Conservation (phyloP, 2,888 invertebrate genomes). For the Hedychridium roseum region DNA sequence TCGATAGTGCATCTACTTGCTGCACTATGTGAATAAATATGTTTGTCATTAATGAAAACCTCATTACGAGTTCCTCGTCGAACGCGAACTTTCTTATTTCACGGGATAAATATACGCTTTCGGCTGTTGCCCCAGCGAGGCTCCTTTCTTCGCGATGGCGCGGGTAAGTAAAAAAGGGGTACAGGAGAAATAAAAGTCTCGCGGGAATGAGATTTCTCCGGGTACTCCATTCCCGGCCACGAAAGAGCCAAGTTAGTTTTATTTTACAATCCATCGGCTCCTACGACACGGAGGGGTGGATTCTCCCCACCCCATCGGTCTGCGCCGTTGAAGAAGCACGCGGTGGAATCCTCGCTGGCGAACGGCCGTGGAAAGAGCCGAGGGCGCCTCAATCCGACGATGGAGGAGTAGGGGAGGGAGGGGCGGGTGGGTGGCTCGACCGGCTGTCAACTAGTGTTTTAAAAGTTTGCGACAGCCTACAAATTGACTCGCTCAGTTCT, state of each 20-base stretch:
- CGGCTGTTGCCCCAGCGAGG: constrained; percentile 1
- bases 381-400: no score
- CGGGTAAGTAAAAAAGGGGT: constrained; percentile 19
- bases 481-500: constrained; percentile 65
- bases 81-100: constrained; percentile 27
- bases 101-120: constrained; percentile 14
- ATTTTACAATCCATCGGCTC: constrained; percentile 64
- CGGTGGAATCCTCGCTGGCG: no score
- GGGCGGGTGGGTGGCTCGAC: constrained; percentile 25
- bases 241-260: constrained; percentile 63
- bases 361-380: no score
- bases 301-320: constrained; percentile 27
- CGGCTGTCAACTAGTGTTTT: constrained; percentile 64
- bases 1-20: no score
- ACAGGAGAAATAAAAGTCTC: constrained; percentile 47
- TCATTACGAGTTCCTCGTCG: constrained; percentile 12
- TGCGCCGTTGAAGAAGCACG: constrained; percentile 18
- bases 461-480: constrained; percentile 65
- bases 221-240: constrained; percentile 50
- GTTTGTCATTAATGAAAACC: no score
- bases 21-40: no score
- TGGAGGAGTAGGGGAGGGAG: constrained; percentile 9
- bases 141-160: constrained; percentile 4
- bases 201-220: constrained; percentile 60
- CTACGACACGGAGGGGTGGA: constrained; percentile 45